These are phyloP conservation scores for Scaptomyza reducta DNA, from an alignment of 2,888 invertebrate genomes.

Conservation along the genomic window DNA sequence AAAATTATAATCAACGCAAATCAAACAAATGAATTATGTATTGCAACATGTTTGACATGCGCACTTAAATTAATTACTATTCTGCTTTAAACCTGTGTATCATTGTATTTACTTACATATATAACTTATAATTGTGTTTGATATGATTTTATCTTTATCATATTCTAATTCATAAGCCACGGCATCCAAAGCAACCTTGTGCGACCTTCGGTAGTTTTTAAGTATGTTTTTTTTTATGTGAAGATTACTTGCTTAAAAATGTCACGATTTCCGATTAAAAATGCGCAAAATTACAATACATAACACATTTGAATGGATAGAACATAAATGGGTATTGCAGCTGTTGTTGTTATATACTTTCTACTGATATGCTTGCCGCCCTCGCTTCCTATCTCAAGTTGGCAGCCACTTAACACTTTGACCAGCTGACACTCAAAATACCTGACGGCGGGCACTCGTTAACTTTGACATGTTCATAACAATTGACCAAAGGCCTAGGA, in stretches of 20 bases:
- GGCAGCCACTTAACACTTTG: conserved; percentile 69
- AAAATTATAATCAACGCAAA: conserved; percentile 35
- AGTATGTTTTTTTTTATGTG: not conserved
- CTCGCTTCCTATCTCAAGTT: conserved; percentile 6
- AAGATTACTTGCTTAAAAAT: not conserved
- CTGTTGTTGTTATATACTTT: conserved; percentile 51
- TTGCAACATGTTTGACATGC: conserved; percentile 37
- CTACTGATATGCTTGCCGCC: conserved; percentile 14
- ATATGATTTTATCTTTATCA: conserved; percentile 1
- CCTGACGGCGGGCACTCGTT: conserved; percentile 58
- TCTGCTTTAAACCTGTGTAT: conserved; percentile 3
- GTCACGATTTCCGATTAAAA: not conserved
- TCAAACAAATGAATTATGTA: conserved; percentile 66
- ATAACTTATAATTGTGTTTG: not conserved
- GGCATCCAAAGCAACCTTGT: not conserved
- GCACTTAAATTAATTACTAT: conserved; percentile 57
- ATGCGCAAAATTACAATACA: not conserved
- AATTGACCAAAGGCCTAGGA: conserved; percentile 56
- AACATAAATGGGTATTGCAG: conserved; percentile 44
- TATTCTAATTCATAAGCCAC: conserved; percentile 2
- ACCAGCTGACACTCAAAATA: conserved; percentile 67
- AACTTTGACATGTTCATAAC: conserved; percentile 79
- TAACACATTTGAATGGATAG: conserved; percentile 1
- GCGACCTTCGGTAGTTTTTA: conserved; percentile 9
- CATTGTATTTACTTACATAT: not conserved